phyloP scores from a whole-genome alignment of 2,888 invertebrate species.

The Drosophila anomalata region DNA sequence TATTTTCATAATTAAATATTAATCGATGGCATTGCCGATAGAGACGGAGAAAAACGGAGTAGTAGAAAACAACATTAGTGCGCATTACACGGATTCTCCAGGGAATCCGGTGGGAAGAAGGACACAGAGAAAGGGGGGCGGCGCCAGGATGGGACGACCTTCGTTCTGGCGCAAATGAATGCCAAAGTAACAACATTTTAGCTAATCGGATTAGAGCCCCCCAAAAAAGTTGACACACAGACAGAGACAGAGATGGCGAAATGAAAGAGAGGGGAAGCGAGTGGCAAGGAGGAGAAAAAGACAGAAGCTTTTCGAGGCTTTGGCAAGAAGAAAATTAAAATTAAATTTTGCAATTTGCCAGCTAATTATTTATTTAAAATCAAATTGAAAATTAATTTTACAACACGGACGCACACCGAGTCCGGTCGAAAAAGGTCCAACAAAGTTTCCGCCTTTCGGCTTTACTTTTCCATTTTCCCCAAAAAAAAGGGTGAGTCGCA shows the following conservation, averaged over 20 bases:
- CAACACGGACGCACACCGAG: conserved; percentile 65
- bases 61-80: conserved; percentile 76
- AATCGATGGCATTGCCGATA: conserved; percentile 57
- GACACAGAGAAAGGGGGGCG: conserved; percentile 15
- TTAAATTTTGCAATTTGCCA: conserved; percentile 84
- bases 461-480: conserved; percentile 44
- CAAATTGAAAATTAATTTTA: conserved; percentile 84
- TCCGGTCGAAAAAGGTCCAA: conserved; percentile 51
- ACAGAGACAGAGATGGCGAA: conserved; percentile 4
- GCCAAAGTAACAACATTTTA: conserved; percentile 68
- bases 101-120: conserved; percentile 39
- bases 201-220: conserved; percentile 71
- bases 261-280: conserved; percentile 1
- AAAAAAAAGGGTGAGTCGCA: neutral
- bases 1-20: conserved; percentile 72
- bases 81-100: conserved; percentile 76
- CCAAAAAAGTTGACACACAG: conserved; percentile 34
- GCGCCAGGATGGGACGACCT: conserved; percentile 43
- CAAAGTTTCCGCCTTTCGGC: conserved; percentile 41
- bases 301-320: conserved; percentile 33
- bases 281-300: neutral
- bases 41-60: conserved; percentile 25
- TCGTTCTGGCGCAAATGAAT: conserved; percentile 64
- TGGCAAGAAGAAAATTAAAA: conserved; percentile 77
- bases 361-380: conserved; percentile 84